phyloP scores from a whole-genome alignment of 2,113 vertebrate species.

The Dolichotis patagonum region DNA sequence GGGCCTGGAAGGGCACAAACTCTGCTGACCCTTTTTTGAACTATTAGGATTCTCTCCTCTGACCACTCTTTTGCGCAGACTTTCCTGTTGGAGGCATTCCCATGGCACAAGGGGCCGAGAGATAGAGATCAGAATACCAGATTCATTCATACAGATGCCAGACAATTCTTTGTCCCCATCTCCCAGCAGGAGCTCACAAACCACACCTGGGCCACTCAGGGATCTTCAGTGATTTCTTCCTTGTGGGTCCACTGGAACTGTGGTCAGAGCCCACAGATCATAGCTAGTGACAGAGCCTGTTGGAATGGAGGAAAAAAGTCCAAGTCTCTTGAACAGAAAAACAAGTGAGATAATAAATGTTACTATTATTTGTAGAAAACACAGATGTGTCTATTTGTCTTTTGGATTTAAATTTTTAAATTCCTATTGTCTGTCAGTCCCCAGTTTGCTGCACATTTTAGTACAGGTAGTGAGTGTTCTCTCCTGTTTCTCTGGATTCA shows the following conservation, averaged over 20 bases:
- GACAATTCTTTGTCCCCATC: not conserved
- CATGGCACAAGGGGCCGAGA: not conserved
- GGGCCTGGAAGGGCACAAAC: not conserved
- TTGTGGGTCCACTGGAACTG: not conserved
- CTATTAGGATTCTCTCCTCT: not conserved
- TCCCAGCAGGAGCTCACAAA: not conserved
- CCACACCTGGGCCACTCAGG: not conserved
- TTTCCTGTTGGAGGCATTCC: not conserved
- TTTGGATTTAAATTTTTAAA: slow-evolving; percentile 20
- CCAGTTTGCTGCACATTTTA: not conserved
- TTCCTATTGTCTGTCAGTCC: not conserved
- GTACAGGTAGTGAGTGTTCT: not conserved
- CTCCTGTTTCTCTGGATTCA: not conserved
- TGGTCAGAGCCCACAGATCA: not conserved
- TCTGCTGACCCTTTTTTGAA: not conserved
- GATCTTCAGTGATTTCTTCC: not conserved
- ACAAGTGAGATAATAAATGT: not conserved
- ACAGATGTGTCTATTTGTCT: not conserved
- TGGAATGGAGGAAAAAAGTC: slow-evolving; percentile 31
- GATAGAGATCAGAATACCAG: not conserved
- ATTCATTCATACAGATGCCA: not conserved
- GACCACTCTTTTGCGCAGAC: not conserved
- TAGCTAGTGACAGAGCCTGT: not conserved
- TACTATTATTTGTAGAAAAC: not conserved
- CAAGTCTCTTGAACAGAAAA: slow-evolving; percentile 24